Evolutionary conservation across 2,113 vertebrate genomes (phyloP).

Genomic region (Charina bottae): DNA sequence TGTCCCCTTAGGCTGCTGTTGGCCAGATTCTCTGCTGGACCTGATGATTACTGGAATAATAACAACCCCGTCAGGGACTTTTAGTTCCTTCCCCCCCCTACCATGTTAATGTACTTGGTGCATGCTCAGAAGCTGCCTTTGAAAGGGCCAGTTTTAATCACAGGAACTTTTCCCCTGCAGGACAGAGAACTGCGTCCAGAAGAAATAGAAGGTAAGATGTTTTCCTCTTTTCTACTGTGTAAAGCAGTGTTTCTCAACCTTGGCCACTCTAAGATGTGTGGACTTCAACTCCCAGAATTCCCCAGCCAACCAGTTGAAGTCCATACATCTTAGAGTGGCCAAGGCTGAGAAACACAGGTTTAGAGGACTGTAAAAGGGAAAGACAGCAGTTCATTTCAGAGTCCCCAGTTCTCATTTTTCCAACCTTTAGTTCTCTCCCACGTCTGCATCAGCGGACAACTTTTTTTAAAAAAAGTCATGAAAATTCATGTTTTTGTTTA

Average conservation of each 20-base stretch:
- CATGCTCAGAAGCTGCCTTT: neutral
- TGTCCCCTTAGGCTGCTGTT: neutral
- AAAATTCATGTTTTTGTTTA: neutral
- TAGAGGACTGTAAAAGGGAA: neutral
- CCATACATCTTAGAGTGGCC: neutral
- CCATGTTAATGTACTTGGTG: neutral
- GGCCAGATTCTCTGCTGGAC: neutral
- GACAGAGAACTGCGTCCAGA: conserved; percentile 94
- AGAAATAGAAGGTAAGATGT: conserved; percentile 91
- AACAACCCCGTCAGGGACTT: neutral
- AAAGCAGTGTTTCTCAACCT: neutral
- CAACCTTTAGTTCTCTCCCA: neutral
- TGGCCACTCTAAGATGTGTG: neutral
- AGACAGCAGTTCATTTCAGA: neutral
- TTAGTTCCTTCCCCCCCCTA: neutral
- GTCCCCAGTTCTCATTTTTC: neutral
- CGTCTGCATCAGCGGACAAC: neutral
- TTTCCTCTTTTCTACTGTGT: neutral
- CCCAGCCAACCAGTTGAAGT: too few species aligned
- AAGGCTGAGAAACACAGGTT: neutral
- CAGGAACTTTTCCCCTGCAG: conserved; percentile 76
- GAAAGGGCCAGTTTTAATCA: conserved; percentile 18
- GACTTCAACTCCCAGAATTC: too few species aligned
- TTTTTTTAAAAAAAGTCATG: neutral
- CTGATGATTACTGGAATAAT: neutral